Percentiles rank a stretch among this genome's conserved stretches.
phyloP scores from a whole-genome alignment of 2,888 invertebrate genomes.

The Epirrita christyi region DNA sequence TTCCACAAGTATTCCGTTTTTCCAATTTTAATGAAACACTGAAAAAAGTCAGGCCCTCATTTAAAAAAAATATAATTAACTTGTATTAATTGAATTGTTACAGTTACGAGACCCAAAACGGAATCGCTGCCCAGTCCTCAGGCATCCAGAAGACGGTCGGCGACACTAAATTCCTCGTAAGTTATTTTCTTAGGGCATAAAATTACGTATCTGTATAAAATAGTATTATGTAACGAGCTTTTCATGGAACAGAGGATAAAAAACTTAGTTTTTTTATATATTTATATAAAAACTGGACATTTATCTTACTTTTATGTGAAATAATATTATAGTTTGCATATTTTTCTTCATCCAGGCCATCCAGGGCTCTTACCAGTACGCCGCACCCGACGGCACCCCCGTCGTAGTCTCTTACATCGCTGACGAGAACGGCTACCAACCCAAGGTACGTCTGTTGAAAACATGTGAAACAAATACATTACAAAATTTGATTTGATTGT shows the following conservation, averaged over 20 bases:
- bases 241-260: no score
- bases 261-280: no score
- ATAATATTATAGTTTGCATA: not conserved
- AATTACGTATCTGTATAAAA: no score
- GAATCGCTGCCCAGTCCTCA: constrained; percentile 32
- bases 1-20: no score
- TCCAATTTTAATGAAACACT: no score
- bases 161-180: constrained; percentile 28
- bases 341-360: constrained; percentile 52
- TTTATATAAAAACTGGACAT: no score
- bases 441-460: constrained; percentile 67
- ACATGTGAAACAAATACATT: no score
- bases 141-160: constrained; percentile 31
- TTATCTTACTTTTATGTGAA: no score
- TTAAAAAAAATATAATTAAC: no score
- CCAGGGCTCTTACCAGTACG: constrained; percentile 80
- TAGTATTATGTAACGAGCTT: no score
- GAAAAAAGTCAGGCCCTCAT: no score
- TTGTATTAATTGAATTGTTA: constrained; percentile 2
- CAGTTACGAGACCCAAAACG: constrained; percentile 37
- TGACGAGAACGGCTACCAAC: constrained; percentile 88
- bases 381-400: constrained; percentile 84
- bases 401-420: constrained; percentile 85
- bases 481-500: no score
- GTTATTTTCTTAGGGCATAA: constrained; percentile 6